Evolutionary conservation across 2,888 invertebrate species (phyloP), one percentile per base, ranked within the genome.

Genomic region (Drosophila longiperda): DNA sequence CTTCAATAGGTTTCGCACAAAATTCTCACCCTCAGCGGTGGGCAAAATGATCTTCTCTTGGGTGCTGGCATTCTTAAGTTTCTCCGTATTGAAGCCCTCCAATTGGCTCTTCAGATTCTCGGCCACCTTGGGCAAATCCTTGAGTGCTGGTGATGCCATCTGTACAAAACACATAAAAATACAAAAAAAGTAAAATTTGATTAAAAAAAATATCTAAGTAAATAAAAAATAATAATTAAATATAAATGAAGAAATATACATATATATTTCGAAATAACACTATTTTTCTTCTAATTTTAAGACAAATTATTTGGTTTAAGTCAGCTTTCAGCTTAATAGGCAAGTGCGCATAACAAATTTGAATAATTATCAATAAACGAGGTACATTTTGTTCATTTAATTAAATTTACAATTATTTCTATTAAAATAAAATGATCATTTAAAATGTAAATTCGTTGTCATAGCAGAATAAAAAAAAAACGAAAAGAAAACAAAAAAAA

Each of bases 31-130:
- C 96, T 98, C 97, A 85, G 98, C 98, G 50, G 98, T 97, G 68
- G 99, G 99, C 89, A 99, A 94, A 75, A 98, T 95, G 71, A 97
- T 97, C 93, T 99, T 99, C 93, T 98, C 98, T 81, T 97, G 95
- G 66, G 98, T 98, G 87, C 96, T 96, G 11, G 97, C 97, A 92
- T 97, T 97, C 92, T 97, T 97, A 93, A 99, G 95, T 91, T 97
- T 96, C 91, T 96, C 96, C 73, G 97, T 95, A 93, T 98, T 97
- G 95, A 99, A 99, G 59, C 96, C 96, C 93, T 98, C 97, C 88
- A 99, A 95, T 94, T 98, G 98, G 92, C 96, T 97, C 94, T 98
- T 98, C 80, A 98, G 95, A 93, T 97, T 97, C 66, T 95, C 95
- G 82, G 97, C 97, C 80, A 98, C 98, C 95, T 97, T 97, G 82